These are phyloP conservation scores for Drosophila jambulina DNA, from an alignment of 1,140 invertebrate species.

Conservation along the genomic window DNA sequence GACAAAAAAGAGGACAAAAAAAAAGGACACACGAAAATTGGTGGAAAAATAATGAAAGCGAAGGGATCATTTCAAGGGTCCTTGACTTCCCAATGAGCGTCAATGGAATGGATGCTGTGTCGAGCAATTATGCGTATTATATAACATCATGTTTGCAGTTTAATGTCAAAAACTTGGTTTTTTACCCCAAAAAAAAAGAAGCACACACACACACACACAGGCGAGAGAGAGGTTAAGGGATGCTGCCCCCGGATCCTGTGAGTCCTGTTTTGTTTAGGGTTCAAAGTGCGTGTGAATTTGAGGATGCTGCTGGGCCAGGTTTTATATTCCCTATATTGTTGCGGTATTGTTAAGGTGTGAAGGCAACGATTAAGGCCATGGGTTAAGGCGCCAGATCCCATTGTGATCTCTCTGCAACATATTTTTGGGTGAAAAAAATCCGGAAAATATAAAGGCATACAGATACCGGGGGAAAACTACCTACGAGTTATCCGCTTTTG, in stretches of 20 bases:
- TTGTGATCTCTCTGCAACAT: constrained; percentile 57
- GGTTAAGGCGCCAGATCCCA: constrained; percentile 31
- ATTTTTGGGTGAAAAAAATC: constrained; percentile 56
- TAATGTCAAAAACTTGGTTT: constrained; percentile 79
- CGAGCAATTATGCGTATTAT: constrained; percentile 79
- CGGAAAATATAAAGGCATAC: not conserved
- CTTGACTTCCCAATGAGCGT: constrained; percentile 77
- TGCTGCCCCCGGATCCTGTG: constrained; percentile 38
- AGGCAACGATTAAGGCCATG: constrained; percentile 60
- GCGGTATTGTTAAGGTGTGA: constrained; percentile 76
- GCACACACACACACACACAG: not conserved
- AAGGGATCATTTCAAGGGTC: constrained; percentile 82
- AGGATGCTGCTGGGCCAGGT: constrained; percentile 60
- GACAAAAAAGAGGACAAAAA: constrained; percentile 61
- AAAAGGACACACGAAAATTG: constrained; percentile 65
- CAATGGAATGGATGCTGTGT: constrained; percentile 74
- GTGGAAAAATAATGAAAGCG: constrained; percentile 46
- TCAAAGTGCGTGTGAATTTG: constrained; percentile 82
- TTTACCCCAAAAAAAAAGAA: constrained; percentile 81
- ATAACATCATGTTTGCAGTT: constrained; percentile 76
- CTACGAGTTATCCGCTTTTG: constrained; percentile 34
- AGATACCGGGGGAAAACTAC: not conserved
- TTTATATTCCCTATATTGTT: constrained; percentile 7
- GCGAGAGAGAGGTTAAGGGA: constrained; percentile 63
- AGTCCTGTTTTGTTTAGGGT: constrained; percentile 47